Percentiles rank a stretch among this genome's conserved stretches.
These are phyloP conservation scores for Tursiops truncatus DNA, from an alignment of 2,113 vertebrate species.

Conservation along the genomic window DNA sequence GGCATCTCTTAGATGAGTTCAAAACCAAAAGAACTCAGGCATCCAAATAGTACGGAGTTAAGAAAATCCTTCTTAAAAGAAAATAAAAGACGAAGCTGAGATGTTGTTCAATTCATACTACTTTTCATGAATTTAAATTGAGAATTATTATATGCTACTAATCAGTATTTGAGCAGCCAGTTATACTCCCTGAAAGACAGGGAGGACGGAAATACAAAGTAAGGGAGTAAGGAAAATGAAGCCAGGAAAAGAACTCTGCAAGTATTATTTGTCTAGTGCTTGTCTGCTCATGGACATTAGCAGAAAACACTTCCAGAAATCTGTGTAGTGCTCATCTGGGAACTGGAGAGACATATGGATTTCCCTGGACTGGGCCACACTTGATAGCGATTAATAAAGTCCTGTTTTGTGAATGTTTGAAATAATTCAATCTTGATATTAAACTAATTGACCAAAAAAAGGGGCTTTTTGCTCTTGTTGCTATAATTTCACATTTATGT, in stretches of 20 bases:
- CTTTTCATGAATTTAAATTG: background rate
- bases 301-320: conserved; percentile 15
- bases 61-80: background rate
- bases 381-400: conserved; percentile 28
- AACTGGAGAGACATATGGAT: conserved; percentile 27
- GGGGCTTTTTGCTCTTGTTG: background rate
- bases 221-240: background rate
- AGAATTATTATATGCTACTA: background rate
- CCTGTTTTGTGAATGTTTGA: background rate
- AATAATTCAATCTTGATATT: conserved; percentile 48
- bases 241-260: background rate
- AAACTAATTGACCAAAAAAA: conserved; percentile 33
- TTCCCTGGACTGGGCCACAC: background rate
- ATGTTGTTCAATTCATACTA: background rate
- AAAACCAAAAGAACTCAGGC: background rate
- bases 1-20: background rate
- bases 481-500: background rate
- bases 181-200: background rate
- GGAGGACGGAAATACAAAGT: background rate
- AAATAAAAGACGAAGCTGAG: background rate
- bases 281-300: background rate
- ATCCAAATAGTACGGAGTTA: background rate
- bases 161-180: background rate
- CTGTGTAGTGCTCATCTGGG: background rate
- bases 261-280: background rate